Evolutionary conservation across 2,113 vertebrate genomes (phyloP).

Genomic region (Tragelaphus imberbis): DNA sequence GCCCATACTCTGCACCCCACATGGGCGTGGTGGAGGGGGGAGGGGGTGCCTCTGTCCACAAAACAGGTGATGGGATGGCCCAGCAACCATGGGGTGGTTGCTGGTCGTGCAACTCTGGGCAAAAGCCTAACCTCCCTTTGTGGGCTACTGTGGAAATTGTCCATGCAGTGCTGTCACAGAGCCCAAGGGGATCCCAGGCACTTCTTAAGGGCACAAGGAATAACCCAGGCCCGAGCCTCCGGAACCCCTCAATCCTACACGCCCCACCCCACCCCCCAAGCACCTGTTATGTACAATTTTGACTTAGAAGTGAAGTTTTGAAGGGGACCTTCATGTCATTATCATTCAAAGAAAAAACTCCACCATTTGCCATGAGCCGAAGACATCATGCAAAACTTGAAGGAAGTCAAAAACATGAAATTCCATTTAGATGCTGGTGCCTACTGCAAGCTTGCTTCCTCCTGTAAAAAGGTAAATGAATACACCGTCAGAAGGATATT

Average conservation of each 20-base stretch:
- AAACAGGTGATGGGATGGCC: not conserved
- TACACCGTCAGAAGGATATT: fast-evolving
- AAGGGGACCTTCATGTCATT: not conserved
- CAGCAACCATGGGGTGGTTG: too few relatives aligned
- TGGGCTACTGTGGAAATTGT: too few relatives aligned
- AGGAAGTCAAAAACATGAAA: not conserved
- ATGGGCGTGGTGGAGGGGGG: too few relatives aligned
- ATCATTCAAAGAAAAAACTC: not conserved
- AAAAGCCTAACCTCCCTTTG: not conserved
- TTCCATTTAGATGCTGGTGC: not conserved
- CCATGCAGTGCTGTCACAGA: fast-evolving
- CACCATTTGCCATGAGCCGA: not conserved
- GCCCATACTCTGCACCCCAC: too few relatives aligned
- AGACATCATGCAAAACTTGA: not conserved
- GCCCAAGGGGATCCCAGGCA: not conserved
- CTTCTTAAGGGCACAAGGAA: not conserved
- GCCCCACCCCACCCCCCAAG: not conserved
- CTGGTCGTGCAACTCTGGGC: too few relatives aligned
- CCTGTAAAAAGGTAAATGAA: fast-evolving
- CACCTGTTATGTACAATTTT: not conserved
- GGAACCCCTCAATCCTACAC: fast-evolving
- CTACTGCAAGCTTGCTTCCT: not conserved
- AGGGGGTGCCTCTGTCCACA: too few relatives aligned
- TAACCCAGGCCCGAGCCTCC: not conserved
- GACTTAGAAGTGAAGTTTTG: not conserved